Conservation (phyloP, 2,888 invertebrate species). For the Hemithea aestivaria region DNA sequence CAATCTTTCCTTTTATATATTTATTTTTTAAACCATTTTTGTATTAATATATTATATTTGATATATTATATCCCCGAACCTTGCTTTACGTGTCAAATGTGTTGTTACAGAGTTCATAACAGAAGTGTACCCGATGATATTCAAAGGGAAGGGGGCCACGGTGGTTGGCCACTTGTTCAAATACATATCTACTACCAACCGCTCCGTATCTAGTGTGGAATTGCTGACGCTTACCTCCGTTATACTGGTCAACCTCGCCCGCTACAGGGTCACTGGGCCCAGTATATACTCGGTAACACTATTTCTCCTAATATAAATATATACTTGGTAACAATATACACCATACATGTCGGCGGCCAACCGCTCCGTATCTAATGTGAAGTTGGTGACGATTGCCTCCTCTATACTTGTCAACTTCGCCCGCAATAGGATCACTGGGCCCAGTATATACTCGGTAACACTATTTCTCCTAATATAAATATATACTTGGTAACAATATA, state of each 20-base stretch:
- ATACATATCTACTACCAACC: constrained; percentile 71
- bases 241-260: constrained; percentile 83
- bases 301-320: too few relatives aligned
- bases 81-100: too few relatives aligned
- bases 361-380: constrained; percentile 81
- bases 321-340: too few relatives aligned
- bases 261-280: constrained; percentile 79
- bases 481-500: too few relatives aligned
- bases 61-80: too few relatives aligned
- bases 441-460: constrained; percentile 79
- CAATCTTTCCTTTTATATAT: too few relatives aligned
- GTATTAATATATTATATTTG: too few relatives aligned
- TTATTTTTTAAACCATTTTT: too few relatives aligned
- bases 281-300: constrained; percentile 78
- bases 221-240: constrained; percentile 73
- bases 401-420: constrained; percentile 83
- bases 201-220: constrained; percentile 81
- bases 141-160: constrained; percentile 48
- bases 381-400: constrained; percentile 72
- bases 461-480: too few relatives aligned
- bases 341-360: constrained; percentile 71
- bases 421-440: constrained; percentile 80
- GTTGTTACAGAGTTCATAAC: constrained; percentile 59
- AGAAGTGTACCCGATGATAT: constrained; percentile 68
- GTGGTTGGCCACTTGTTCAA: constrained; percentile 56